Base-by-base conservation (phyloP, 2,888 invertebrate genomes). In the Hyposoter didymator region DNA sequence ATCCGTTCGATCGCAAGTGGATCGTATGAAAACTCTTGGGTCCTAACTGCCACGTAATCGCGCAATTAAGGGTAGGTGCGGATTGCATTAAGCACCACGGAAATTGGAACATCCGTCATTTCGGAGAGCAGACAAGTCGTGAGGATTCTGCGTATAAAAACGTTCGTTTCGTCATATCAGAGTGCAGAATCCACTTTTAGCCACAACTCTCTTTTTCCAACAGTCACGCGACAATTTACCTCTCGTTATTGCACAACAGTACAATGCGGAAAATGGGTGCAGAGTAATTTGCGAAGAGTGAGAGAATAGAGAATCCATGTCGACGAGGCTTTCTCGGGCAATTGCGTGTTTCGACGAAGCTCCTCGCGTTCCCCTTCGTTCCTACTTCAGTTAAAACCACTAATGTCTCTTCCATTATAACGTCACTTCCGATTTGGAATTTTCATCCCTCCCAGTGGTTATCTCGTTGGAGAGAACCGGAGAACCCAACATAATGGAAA, bases 381-480 rank as follows among this genome's bases (percentile, higher is more conserved):
- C 32, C 32, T 0, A 85, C 83, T 82, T 78, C 84, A 87, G 89
- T 87, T 90, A 90, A 91, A 91, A 91, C 91, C 91, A 90, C 92
- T 92, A 92, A 91, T 92, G 91, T 90, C 87, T 88, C 88, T 89
- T 91, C 92, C 92, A 91, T 91, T 91, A 92, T 92, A 91, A 92
- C 88, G 91, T 92, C 92, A 91, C 91, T 91, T 92, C 91, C 92
- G 91, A 92, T 92, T 92, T 90, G 88, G 89, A 90, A 89, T 89
- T 89, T 85, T 88, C 87, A 83, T 47, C 81, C 84, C 83, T 73
- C 39, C 69, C 22, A 39, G 73, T 45, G 66, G 69, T 82, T 86
- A 75, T 75, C 64, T 75, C 5, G 62, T 49, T 45, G 32, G 6
- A 6, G 52, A 64, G 70, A 55, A 70, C 66, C 70, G 75, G 55